These are phyloP conservation scores for Digitonthophagus gazella DNA, from an alignment of 2,888 invertebrate genomes.

Conservation along the genomic window DNA sequence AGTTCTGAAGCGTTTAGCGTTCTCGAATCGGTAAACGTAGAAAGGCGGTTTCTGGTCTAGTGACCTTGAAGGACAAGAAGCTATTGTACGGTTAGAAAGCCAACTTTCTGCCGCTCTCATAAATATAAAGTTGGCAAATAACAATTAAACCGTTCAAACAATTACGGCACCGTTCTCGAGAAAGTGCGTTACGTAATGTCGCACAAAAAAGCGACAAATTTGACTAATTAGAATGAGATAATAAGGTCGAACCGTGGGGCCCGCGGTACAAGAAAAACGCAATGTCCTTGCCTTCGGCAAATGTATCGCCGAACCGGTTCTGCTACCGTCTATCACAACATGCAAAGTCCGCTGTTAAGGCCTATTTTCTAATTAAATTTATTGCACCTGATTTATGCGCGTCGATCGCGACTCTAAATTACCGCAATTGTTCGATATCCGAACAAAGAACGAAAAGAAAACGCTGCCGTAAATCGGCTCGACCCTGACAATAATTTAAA, in stretches of 20 bases:
- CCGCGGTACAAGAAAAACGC: too few species aligned
- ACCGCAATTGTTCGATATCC: neutral
- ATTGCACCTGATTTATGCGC: neutral
- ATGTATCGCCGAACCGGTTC: neutral
- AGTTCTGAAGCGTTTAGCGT: neutral
- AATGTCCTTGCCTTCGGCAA: neutral
- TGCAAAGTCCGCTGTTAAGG: neutral
- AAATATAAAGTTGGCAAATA: neutral
- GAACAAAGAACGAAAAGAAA: neutral
- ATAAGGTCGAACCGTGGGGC: neutral
- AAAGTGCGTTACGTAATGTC: neutral
- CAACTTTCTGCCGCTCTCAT: neutral
- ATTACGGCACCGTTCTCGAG: neutral
- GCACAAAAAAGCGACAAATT: neutral
- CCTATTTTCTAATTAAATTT: neutral
- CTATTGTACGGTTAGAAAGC: neutral
- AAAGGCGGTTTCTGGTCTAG: neutral
- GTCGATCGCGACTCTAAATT: neutral
- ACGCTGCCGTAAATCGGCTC: constrained; percentile 6
- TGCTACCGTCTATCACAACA: neutral
- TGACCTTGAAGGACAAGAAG: neutral
- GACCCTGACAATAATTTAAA: constrained; percentile 15
- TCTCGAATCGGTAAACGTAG: neutral
- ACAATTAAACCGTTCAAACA: neutral
- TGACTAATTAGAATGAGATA: neutral